phyloP scores from a whole-genome alignment of 64 coral and sea anemone genomes.

The Porites lutea region DNA sequence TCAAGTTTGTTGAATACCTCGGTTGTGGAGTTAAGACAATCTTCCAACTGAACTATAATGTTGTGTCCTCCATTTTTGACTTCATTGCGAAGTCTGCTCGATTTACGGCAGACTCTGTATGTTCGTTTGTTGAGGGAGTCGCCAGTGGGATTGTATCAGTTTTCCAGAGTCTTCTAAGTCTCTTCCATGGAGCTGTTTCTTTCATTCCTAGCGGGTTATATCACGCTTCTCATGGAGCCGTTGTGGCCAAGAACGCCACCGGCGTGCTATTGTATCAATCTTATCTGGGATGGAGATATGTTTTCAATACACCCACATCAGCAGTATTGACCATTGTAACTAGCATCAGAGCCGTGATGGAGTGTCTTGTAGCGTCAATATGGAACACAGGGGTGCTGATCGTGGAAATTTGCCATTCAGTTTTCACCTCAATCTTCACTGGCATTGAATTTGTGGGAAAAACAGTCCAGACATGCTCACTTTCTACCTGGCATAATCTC shows the following conservation, averaged over 20 bases:
- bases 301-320: conserved; percentile 54
- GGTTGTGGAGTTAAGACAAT: conserved; percentile 67
- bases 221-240: conserved; percentile 16
- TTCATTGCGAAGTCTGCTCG: conserved; percentile 14
- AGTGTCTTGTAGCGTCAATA: conserved; percentile 35
- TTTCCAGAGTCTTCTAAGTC: conserved; percentile 31
- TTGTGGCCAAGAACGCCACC: conserved; percentile 39
- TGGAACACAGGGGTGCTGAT: conserved; percentile 60
- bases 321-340: conserved; percentile 44
- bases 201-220: conserved; percentile 57
- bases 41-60: conserved; percentile 75
- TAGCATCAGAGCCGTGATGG: conserved; percentile 48
- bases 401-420: conserved; percentile 19
- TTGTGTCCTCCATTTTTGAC: conserved; percentile 66
- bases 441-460: conserved; percentile 60
- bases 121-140: conserved; percentile 25
- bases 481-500: conserved; percentile 9
- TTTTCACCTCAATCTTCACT: conserved; percentile 45
- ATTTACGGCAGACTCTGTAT: conserved; percentile 15
- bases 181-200: conserved; percentile 53
- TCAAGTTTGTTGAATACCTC: conserved; percentile 69
- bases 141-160: conserved; percentile 25
- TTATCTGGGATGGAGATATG: conserved; percentile 51
- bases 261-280: conserved; percentile 63
- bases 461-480: not conserved